These are phyloP conservation scores for Drosophila persimilis DNA, from an alignment of 1,140 invertebrate genomes.

Conservation along the genomic window DNA sequence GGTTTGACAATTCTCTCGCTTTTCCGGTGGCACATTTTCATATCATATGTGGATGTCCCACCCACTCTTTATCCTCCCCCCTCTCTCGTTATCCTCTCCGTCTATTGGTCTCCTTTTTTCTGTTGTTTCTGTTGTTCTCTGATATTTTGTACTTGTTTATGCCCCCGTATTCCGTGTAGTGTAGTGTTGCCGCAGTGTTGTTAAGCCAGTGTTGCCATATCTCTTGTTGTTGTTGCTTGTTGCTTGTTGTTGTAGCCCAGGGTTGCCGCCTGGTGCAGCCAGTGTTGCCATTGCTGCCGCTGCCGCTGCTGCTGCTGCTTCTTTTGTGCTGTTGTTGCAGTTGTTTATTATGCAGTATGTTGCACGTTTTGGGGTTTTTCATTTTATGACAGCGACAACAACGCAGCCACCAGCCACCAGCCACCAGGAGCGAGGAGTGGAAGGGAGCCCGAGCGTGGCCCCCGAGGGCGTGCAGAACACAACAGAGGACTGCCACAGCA, in stretches of 20 bases:
- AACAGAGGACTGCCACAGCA: too few relatives aligned
- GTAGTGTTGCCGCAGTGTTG: constrained; percentile 33
- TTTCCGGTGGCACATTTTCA: constrained; percentile 49
- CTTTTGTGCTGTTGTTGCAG: constrained; percentile 20
- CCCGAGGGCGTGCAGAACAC: constrained; percentile 6
- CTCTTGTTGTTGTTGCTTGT: constrained; percentile 23
- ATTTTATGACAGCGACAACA: constrained; percentile 58
- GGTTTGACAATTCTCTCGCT: constrained; percentile 68
- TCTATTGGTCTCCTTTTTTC: neutral
- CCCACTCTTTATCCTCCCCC: neutral
- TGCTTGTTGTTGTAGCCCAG: constrained; percentile 7
- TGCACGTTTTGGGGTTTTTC: constrained; percentile 33
- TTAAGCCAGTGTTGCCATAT: constrained; percentile 9
- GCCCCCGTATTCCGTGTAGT: neutral
- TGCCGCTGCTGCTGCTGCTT: constrained; percentile 1
- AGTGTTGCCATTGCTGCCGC: constrained; percentile 5
- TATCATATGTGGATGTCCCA: constrained; percentile 5
- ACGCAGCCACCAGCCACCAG: constrained; percentile 8
- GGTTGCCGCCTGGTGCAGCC: constrained; percentile 21
- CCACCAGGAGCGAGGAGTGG: too few relatives aligned
- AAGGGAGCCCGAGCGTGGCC: neutral
- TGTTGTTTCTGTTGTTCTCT: constrained; percentile 15
- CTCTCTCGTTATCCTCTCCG: too few relatives aligned
- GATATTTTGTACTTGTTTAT: constrained; percentile 41
- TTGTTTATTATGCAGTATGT: constrained; percentile 76